A percentile compares a stretch with the other conserved stretches of the same genome.
phyloP scores from a whole-genome alignment of 1,140 invertebrate genomes.

The Hermetia illucens region DNA sequence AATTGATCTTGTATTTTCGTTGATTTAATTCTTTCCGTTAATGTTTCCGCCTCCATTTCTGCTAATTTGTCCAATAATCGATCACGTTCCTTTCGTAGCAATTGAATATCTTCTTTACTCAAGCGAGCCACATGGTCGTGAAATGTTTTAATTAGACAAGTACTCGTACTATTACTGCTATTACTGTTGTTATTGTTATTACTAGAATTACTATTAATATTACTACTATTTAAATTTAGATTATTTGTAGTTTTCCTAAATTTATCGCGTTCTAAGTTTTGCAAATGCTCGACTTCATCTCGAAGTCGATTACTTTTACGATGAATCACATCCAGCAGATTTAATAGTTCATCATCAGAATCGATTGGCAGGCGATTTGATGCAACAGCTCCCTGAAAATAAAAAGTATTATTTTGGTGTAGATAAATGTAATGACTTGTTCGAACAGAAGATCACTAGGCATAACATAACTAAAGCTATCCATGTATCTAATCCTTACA shows the following conservation, averaged over 20 bases:
- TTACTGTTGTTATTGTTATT: too few species aligned
- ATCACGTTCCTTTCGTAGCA: slow-evolving; percentile 53
- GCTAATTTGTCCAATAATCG: slow-evolving; percentile 49
- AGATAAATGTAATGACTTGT: slow-evolving; percentile 1
- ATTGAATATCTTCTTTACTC: slow-evolving; percentile 32
- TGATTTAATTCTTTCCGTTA: slow-evolving; percentile 44
- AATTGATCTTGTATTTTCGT: slow-evolving; percentile 43
- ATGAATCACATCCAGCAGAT: slow-evolving; percentile 71
- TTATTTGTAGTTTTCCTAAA: slow-evolving; percentile 1
- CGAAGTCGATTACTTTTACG: slow-evolving; percentile 58
- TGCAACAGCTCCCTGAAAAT: slow-evolving; percentile 19
- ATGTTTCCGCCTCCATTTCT: slow-evolving; percentile 55
- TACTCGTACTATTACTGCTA: background rate
- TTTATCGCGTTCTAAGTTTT: slow-evolving; percentile 17
- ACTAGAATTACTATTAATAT: background rate
- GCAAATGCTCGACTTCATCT: slow-evolving; percentile 50
- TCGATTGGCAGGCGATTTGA: slow-evolving; percentile 31
- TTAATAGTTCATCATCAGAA: slow-evolving; percentile 69
- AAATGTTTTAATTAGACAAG: background rate
- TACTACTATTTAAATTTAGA: too few species aligned
- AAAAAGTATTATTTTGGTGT: background rate
- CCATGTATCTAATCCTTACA: too few species aligned
- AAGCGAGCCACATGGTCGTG: slow-evolving; percentile 23
- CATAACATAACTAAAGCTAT: too few species aligned
- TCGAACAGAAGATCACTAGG: slow-evolving; percentile 1